Evolutionary conservation across 2,797 vertebrate species (phyloP).

Genomic region (Amblyopsis hoosieri): DNA sequence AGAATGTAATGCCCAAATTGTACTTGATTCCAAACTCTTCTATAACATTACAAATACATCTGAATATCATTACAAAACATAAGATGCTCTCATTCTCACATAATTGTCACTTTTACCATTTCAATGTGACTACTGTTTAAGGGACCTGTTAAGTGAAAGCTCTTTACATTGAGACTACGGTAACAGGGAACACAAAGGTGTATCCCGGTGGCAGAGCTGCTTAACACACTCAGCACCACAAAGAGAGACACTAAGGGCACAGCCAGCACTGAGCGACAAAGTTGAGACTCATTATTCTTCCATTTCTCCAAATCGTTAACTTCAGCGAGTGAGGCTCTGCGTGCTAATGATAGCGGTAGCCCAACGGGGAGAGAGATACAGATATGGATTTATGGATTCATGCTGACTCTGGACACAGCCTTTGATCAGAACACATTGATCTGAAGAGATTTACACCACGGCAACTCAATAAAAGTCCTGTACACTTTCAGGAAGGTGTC

Average conservation of each 20-base stretch:
- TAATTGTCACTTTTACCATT: no score
- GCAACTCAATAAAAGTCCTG: constrained; percentile 63
- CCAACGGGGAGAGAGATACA: constrained; percentile 60
- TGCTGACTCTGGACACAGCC: constrained; percentile 63
- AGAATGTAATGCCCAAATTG: no score
- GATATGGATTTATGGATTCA: constrained; percentile 76
- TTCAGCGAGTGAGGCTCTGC: constrained; percentile 63
- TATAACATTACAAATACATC: no score
- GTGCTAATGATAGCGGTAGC: constrained; percentile 71
- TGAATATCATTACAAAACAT: no score
- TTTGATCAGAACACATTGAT: constrained; percentile 78
- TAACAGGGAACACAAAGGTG: constrained; percentile 18
- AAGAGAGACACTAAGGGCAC: constrained; percentile 32
- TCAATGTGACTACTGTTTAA: no score
- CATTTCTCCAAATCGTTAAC: constrained; percentile 57
- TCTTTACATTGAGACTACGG: constrained; percentile 25
- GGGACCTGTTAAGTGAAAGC: no score
- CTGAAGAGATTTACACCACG: constrained; percentile 71
- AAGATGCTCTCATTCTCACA: no score
- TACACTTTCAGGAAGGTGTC: constrained; percentile 48
- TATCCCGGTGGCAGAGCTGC: constrained; percentile 38
- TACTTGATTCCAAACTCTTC: no score
- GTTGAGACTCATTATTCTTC: constrained; percentile 75
- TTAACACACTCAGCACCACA: constrained; percentile 58
- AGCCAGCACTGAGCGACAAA: constrained; percentile 57